Conservation (phyloP, 2,113 vertebrate genomes). For the Gymnobelideus leadbeateri region DNA sequence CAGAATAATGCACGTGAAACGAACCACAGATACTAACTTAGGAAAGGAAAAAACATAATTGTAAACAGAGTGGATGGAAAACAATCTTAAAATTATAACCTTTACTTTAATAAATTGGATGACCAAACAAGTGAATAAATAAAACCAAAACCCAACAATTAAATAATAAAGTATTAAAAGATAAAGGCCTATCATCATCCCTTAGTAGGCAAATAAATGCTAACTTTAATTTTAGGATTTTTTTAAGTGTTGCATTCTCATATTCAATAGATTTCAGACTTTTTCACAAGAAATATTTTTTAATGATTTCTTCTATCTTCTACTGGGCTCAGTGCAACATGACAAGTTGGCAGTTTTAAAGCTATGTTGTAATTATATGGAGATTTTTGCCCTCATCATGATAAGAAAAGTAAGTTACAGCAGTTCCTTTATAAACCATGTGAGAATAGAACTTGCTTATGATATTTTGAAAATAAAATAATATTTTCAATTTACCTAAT, state of each 20-base stretch:
- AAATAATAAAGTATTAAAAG: background rate
- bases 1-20: background rate
- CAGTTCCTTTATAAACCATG: background rate
- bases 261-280: background rate
- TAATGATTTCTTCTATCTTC: too few species aligned
- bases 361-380: background rate
- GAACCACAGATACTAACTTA: background rate
- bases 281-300: too few species aligned
- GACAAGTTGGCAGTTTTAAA: background rate
- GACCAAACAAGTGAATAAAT: background rate
- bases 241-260: background rate
- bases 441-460: background rate
- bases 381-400: background rate
- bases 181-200: background rate
- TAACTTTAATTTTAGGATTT: background rate
- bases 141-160: background rate
- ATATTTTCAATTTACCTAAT: background rate
- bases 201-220: background rate
- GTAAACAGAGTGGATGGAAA: background rate
- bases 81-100: background rate
- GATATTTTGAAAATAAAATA: background rate
- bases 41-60: background rate
- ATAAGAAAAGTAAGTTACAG: background rate
- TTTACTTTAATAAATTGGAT: background rate
- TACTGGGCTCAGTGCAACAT: too few species aligned